phyloP scores from a whole-genome alignment of 2,797 vertebrate genomes.

The Hybognathus amarus region DNA sequence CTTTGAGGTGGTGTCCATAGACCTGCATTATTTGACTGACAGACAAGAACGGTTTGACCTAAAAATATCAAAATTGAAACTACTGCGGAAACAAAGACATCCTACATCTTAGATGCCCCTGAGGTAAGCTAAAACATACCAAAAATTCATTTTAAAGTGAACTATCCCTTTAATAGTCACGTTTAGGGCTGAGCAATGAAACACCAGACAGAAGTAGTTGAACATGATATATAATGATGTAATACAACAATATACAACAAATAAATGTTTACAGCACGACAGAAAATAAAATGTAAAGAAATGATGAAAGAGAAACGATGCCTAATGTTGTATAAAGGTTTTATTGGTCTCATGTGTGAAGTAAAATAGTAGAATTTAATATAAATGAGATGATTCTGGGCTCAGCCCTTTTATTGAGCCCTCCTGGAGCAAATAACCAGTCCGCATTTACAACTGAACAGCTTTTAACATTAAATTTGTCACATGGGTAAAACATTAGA shows the following conservation, averaged over 20 bases:
- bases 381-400: conserved; percentile 46
- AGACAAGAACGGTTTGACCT: no score
- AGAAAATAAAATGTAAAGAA: background rate
- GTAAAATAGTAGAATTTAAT: conserved; percentile 43
- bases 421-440: conserved; percentile 34
- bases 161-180: background rate
- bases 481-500: conserved; percentile 45
- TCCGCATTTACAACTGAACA: conserved; percentile 39
- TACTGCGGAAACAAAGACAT: no score
- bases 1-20: no score
- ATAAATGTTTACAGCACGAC: background rate
- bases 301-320: background rate
- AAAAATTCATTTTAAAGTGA: no score
- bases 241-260: background rate
- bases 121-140: no score
- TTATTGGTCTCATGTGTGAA: conserved; percentile 59
- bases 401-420: conserved; percentile 43
- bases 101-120: no score
- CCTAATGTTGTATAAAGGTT: conserved; percentile 45
- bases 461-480: conserved; percentile 41
- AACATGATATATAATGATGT: background rate
- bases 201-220: background rate
- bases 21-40: no score
- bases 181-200: background rate
- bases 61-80: no score